A percentile compares a stretch with the other conserved stretches of the same genome.
Evolutionary conservation across 2,888 invertebrate genomes (phyloP).

Genomic region (Drosophila incognita): DNA sequence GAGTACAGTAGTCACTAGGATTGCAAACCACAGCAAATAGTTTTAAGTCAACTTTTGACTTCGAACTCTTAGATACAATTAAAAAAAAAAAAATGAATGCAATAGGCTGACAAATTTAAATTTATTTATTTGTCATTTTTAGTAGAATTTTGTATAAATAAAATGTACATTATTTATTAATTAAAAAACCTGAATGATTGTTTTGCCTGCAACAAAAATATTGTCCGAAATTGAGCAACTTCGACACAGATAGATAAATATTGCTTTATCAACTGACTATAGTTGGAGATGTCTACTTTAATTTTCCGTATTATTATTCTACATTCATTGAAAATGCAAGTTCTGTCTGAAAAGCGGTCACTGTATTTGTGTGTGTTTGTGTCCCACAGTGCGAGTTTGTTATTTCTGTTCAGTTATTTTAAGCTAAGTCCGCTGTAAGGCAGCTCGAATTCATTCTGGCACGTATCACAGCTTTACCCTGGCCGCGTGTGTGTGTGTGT

Average conservation of each 20-base stretch:
- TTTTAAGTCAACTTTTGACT: neutral
- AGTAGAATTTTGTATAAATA: neutral
- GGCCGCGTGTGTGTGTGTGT: neutral
- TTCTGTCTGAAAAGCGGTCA: neutral
- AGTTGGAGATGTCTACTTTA: neutral
- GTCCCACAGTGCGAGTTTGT: slow-evolving; percentile 19
- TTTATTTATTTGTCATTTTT: neutral
- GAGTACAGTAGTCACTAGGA: neutral
- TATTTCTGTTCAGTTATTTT: slow-evolving; percentile 66
- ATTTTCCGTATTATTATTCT: neutral
- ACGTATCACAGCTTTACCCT: slow-evolving; percentile 50
- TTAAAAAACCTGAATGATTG: neutral
- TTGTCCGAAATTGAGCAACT: neutral
- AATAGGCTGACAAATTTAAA: neutral
- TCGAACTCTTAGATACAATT: neutral
- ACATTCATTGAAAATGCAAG: neutral
- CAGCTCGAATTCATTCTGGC: slow-evolving; percentile 61
- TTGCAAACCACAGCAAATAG: too few species aligned
- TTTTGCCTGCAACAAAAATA: neutral
- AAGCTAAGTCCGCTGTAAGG: slow-evolving; percentile 66
- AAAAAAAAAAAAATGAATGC: neutral
- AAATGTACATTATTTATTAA: neutral
- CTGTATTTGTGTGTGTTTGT: neutral
- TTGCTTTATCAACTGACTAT: neutral
- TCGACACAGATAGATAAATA: neutral